A percentile compares a stretch with the other conserved stretches of the same genome.
phyloP scores from a whole-genome alignment of 2,797 vertebrate genomes.

The Geotrypetes seraphini region DNA sequence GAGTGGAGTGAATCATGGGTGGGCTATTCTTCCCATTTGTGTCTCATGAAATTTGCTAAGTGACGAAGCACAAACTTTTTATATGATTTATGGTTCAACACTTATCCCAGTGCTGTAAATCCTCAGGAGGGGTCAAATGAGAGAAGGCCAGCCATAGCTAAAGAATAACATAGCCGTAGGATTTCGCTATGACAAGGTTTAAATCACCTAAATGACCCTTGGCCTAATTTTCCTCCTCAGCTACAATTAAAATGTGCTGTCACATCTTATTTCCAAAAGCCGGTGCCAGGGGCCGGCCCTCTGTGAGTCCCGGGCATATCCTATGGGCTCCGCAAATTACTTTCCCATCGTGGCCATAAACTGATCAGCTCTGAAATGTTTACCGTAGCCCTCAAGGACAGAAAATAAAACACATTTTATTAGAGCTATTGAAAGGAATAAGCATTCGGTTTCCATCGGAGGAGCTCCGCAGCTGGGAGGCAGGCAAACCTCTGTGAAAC shows the following conservation, averaged over 20 bases:
- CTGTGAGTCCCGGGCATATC: conserved; percentile 4
- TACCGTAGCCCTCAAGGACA: conserved; percentile 10
- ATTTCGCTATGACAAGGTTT: conserved; percentile 27
- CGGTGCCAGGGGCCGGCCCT: too few relatives aligned
- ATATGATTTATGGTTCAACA: conserved; percentile 31
- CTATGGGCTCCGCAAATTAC: conserved; percentile 8
- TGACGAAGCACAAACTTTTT: conserved; percentile 15
- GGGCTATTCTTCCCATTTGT: too few relatives aligned
- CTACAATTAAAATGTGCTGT: conserved; percentile 26
- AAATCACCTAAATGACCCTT: conserved; percentile 33
- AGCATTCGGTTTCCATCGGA: conserved; percentile 10
- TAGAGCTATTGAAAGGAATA: conserved; percentile 26
- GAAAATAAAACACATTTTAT: conserved; percentile 35
- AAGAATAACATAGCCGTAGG: conserved; percentile 27
- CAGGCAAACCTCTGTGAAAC: conserved; percentile 1
- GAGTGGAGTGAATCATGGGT: too few relatives aligned
- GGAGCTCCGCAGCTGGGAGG: background rate
- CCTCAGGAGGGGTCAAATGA: conserved; percentile 6
- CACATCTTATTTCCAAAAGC: conserved; percentile 13
- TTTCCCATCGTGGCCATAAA: conserved; percentile 27
- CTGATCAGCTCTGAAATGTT: conserved; percentile 6
- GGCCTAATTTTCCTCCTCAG: conserved; percentile 8
- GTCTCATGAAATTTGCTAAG: too few relatives aligned
- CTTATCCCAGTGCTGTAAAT: conserved; percentile 38
- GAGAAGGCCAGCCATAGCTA: conserved; percentile 18